These are phyloP conservation scores for Pissodes strobi DNA, from an alignment of 1,140 invertebrate species.

Conservation along the genomic window DNA sequence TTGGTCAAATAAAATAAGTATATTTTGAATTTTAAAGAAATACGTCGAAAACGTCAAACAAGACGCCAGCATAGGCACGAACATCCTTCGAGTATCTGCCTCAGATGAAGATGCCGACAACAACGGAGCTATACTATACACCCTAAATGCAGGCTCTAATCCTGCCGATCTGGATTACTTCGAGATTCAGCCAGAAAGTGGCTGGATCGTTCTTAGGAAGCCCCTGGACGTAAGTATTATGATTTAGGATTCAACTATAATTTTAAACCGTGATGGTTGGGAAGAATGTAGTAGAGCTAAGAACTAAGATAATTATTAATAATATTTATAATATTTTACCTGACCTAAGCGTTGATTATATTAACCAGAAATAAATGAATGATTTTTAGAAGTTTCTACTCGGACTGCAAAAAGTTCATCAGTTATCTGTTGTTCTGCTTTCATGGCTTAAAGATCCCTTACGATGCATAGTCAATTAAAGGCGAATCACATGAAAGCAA, in stretches of 20 bases:
- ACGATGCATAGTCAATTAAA: too few relatives aligned
- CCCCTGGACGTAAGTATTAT: conserved; percentile 88
- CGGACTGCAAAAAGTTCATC: too few relatives aligned
- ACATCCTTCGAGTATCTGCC: conserved; percentile 90
- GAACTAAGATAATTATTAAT: background rate
- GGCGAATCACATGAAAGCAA: too few relatives aligned
- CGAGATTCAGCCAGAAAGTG: conserved; percentile 92
- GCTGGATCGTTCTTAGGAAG: conserved; percentile 93
- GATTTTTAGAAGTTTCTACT: too few relatives aligned
- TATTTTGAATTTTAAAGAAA: conserved; percentile 65
- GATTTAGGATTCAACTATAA: background rate
- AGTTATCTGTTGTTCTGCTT: too few relatives aligned
- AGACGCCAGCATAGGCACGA: conserved; percentile 93
- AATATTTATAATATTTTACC: too few relatives aligned
- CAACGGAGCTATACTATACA: conserved; percentile 93
- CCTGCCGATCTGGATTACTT: conserved; percentile 90
- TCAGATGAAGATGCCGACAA: conserved; percentile 96
- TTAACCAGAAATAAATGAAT: too few relatives aligned
- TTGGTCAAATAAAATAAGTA: background rate
- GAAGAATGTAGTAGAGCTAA: background rate
- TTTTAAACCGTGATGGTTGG: too few relatives aligned
- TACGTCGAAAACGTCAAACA: conserved; percentile 96
- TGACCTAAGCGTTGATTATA: too few relatives aligned
- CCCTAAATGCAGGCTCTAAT: conserved; percentile 82
- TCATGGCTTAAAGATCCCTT: too few relatives aligned